Percentiles rank a stretch among this genome's conserved stretches.
Evolutionary conservation across 2,113 vertebrate genomes (phyloP).

Genomic region (Neotragus moschatus): DNA sequence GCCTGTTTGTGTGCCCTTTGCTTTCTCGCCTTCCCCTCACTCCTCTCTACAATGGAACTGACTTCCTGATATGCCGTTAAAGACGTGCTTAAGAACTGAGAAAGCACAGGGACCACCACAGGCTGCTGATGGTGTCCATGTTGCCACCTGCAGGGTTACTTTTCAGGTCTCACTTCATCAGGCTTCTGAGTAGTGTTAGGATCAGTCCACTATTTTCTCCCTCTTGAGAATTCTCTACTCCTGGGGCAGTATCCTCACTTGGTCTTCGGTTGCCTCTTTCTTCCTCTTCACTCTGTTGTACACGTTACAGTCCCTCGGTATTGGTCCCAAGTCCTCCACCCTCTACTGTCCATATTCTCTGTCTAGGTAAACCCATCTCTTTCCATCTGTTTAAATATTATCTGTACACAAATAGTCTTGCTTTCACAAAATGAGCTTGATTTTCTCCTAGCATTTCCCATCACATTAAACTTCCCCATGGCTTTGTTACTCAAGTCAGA

Average conservation of each 20-base stretch:
- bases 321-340: background rate
- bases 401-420: background rate
- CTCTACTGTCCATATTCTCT: background rate
- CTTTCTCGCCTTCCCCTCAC: background rate
- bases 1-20: background rate
- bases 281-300: background rate
- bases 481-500: background rate
- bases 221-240: background rate
- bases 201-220: background rate
- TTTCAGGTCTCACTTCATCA: background rate
- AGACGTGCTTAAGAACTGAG: background rate
- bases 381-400: background rate
- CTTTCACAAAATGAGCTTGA: background rate
- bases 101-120: accelerated
- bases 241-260: background rate
- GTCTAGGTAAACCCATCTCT: background rate
- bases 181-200: background rate
- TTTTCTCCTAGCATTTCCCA: background rate
- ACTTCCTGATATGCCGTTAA: background rate
- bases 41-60: background rate
- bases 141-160: background rate
- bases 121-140: no score
- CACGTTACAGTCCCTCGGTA: background rate
- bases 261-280: background rate
- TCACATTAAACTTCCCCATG: background rate